Evolutionary conservation across 2,113 vertebrate genomes (phyloP).

Genomic region (Melanotaenia duboulayi): DNA sequence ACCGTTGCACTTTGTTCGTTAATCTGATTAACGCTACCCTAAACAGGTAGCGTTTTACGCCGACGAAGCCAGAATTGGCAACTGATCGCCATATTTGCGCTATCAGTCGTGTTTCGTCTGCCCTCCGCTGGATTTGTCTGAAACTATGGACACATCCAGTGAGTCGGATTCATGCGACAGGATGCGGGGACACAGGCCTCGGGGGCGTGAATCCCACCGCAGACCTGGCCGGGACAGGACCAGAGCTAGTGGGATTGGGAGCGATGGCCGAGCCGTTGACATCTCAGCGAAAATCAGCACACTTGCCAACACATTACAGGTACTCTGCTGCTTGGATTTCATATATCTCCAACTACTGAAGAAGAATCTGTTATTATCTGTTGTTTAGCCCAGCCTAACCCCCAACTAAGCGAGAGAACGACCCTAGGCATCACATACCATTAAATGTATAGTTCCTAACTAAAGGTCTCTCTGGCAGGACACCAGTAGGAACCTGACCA

Average conservation of each 20-base stretch:
- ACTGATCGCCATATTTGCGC: slow-evolving; percentile 6
- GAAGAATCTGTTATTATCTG: too few species aligned
- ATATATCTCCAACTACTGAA: neutral
- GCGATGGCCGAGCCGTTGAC: slow-evolving; percentile 60
- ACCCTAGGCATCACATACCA: neutral
- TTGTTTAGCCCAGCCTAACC: too few species aligned
- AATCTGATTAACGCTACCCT: slow-evolving; percentile 37
- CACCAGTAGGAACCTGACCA: slow-evolving; percentile 90
- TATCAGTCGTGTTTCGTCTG: neutral
- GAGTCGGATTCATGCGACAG: slow-evolving; percentile 84
- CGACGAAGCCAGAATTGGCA: neutral
- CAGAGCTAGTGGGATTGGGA: slow-evolving; percentile 34
- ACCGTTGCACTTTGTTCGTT: slow-evolving; percentile 1
- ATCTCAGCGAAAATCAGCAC: slow-evolving; percentile 91
- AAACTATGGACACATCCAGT: slow-evolving; percentile 90
- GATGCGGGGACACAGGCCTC: slow-evolving; percentile 62
- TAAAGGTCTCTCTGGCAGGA: slow-evolving; percentile 81
- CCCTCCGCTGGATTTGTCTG: slow-evolving; percentile 52
- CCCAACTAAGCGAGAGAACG: neutral
- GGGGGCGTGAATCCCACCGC: slow-evolving; percentile 72
- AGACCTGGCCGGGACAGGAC: slow-evolving; percentile 40
- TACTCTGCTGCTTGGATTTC: slow-evolving; percentile 48
- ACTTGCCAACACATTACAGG: slow-evolving; percentile 92
- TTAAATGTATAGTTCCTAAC: neutral
- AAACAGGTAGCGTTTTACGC: slow-evolving; percentile 4